Evolutionary conservation across 2,797 vertebrate genomes (phyloP).

Genomic region (Pseudochromis fuscus): DNA sequence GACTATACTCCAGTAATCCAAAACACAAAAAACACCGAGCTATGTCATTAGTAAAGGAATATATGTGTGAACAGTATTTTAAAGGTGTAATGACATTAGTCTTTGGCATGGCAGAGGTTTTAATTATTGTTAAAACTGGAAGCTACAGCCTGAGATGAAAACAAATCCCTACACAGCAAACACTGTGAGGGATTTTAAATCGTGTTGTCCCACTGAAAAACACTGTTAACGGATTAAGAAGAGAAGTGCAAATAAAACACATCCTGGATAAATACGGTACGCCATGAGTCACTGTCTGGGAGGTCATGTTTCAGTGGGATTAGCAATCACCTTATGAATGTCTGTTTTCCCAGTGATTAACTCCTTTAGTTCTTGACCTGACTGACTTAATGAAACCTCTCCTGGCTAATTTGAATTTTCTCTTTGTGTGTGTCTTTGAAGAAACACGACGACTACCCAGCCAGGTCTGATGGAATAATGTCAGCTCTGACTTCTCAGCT

Average conservation of each 20-base stretch:
- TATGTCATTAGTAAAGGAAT: slow-evolving; percentile 14
- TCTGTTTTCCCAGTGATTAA: slow-evolving; percentile 48
- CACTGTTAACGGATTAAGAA: slow-evolving; percentile 25
- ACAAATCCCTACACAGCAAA: slow-evolving; percentile 49
- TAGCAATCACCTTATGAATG: slow-evolving; percentile 49
- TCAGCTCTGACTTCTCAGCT: slow-evolving; percentile 35
- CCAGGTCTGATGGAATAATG: slow-evolving; percentile 12
- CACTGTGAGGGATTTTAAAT: slow-evolving; percentile 15
- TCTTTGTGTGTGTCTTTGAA: slow-evolving; percentile 6
- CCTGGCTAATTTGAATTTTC: slow-evolving; percentile 38
- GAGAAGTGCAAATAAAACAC: slow-evolving; percentile 48
- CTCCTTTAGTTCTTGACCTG: slow-evolving; percentile 28
- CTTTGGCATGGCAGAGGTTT: slow-evolving; percentile 18
- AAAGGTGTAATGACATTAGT: slow-evolving; percentile 5
- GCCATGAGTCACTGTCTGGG: slow-evolving; percentile 61
- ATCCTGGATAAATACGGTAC: slow-evolving; percentile 36
- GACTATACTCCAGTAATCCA: slow-evolving; percentile 16
- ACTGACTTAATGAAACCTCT: slow-evolving; percentile 39
- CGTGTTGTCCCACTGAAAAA: slow-evolving; percentile 27
- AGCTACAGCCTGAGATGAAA: slow-evolving; percentile 39
- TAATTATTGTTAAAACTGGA: slow-evolving; percentile 42
- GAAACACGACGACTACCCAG: neutral
- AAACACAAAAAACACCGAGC: slow-evolving; percentile 22
- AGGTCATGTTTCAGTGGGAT: slow-evolving; percentile 61
- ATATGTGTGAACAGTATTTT: slow-evolving; percentile 5